Evolutionary conservation across 2,888 invertebrate species (phyloP), one percentile per base, ranked within the genome.

Genomic region (Pyrrhia umbra): DNA sequence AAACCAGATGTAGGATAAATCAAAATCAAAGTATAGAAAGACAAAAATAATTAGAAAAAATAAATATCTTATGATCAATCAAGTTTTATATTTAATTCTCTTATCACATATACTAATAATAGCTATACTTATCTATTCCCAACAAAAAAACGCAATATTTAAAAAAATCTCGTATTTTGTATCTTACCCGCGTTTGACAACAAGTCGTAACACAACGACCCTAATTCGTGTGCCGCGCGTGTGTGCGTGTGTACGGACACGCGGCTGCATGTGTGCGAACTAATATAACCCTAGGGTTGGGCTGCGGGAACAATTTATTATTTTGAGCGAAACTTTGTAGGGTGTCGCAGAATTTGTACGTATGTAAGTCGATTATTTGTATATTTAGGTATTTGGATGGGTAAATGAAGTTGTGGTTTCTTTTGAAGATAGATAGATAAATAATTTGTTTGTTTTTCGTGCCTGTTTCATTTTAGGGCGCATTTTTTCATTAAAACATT

Each of bases 221-320:
- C 93, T 93, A 93, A 93, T 93, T 92, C 92, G 91, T 86, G 84
- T 83, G 55, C 34, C 70, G 68, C 40, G 54, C 34, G 69, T 90
- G 92, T 94, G 90, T 86, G 90, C 80, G 83, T 83, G 78, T 72
- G 80, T 82, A 78, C 68, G 73, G 69, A 61, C 49, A 68, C 76
- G 68, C 56, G 82, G 79, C n/a, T 84, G 81, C 84, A 82, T 86
- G 84, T 86, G 84, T 82, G 87, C 76, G 83, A 70, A 76, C 82
- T 86, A 88, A 88, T 90, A 88, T 87, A 82, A 80, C 45, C 27
- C 4, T 80, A 92, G 93, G 92, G 93, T 30, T 92, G 88, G 10
- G 42, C 50, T 43, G n/a, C 9, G 40, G 5, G 8, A 25, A 55
- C 58, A 46, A 58, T 61, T 67, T 60, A 55, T 60, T 57, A 54